These are phyloP conservation scores for Trichopria drosophilae DNA, from an alignment of 2,888 invertebrate species.

Conservation along the genomic window DNA sequence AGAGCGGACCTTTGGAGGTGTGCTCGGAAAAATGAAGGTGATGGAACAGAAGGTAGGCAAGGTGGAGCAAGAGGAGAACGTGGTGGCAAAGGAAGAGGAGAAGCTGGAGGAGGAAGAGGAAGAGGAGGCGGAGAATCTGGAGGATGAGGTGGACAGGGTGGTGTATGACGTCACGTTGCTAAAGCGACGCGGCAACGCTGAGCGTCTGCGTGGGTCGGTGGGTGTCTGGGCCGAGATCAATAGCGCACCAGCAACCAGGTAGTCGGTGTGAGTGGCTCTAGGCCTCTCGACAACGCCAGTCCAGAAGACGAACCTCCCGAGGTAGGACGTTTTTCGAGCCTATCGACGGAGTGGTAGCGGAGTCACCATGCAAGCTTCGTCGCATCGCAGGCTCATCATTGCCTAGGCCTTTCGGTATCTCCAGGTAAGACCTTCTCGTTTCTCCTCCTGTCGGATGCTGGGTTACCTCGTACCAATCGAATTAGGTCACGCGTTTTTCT, in stretches of 20 bases:
- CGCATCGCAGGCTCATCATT: conserved; percentile 48
- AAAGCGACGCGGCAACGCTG: conserved; percentile 57
- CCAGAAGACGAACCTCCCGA: conserved; percentile 56
- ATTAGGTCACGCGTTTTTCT: too few species aligned
- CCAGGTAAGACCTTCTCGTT: conserved; percentile 47
- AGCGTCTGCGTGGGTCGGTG: conserved; percentile 56
- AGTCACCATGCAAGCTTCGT: background rate
- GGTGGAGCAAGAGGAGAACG: conserved; percentile 28
- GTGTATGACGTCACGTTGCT: conserved; percentile 58
- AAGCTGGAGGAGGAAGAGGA: conserved; percentile 24
- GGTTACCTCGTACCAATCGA: too few species aligned
- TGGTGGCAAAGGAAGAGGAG: conserved; percentile 14
- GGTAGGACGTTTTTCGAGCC: conserved; percentile 44
- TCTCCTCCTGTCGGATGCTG: background rate
- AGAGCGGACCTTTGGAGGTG: too few species aligned
- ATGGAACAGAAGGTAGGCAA: conserved; percentile 26
- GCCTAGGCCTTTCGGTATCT: conserved; percentile 54
- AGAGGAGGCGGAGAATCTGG: conserved; percentile 24
- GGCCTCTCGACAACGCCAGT: conserved; percentile 52
- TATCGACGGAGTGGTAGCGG: background rate
- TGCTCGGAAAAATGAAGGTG: conserved; percentile 29
- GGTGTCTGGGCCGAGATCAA: conserved; percentile 57
- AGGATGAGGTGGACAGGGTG: conserved; percentile 32
- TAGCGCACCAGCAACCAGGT: conserved; percentile 57
- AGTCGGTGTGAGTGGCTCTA: conserved; percentile 51